Conservation (phyloP, 2,113 vertebrate species). For the Oreochromis spilurus region DNA sequence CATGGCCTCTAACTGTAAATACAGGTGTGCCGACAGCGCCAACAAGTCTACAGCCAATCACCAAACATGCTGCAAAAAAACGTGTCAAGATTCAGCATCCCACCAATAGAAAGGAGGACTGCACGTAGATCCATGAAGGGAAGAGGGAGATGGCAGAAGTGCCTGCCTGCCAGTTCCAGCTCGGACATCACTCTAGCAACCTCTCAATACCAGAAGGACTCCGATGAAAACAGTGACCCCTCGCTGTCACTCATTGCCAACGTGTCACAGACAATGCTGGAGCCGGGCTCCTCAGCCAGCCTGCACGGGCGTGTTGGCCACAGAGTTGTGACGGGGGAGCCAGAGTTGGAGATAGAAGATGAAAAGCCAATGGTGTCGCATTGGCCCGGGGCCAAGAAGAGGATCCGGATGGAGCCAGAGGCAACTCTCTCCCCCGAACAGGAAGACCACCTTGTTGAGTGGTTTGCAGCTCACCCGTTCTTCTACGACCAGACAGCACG, state of each 20-base stretch:
- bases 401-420: neutral
- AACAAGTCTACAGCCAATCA: neutral
- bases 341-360: neutral
- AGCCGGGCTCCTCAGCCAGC: neutral
- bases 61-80: neutral
- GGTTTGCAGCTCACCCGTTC: neutral
- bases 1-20: neutral
- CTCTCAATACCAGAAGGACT: neutral
- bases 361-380: neutral
- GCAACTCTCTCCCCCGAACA: neutral
- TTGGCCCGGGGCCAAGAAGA: neutral
- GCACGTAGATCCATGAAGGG: neutral
- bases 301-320: neutral
- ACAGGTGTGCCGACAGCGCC: neutral
- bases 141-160: neutral
- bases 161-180: neutral
- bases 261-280: neutral
- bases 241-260: neutral
- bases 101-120: neutral
- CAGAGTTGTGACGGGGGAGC: neutral
- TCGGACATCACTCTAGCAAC: neutral
- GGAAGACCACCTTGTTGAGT: neutral
- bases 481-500: neutral
- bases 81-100: neutral
- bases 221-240: neutral